Evolutionary conservation across 1,140 invertebrate genomes (phyloP).

Genomic region (Mycetomoellerius zeteki): DNA sequence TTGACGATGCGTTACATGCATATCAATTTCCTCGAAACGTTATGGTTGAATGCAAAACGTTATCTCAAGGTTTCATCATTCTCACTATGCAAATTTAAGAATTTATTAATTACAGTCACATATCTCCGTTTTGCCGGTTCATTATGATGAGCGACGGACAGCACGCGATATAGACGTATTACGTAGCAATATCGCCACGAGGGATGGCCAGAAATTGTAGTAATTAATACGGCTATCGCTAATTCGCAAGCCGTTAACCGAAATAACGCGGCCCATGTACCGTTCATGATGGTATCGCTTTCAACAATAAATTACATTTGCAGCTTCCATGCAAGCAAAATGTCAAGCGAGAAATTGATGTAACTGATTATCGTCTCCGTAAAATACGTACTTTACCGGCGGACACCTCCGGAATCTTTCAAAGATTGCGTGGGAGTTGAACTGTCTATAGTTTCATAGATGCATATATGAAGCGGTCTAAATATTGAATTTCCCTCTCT

Average conservation of each 20-base stretch:
- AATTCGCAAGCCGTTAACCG: slow-evolving; percentile 65
- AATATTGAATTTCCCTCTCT: slow-evolving; percentile 5
- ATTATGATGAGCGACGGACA: slow-evolving; percentile 37
- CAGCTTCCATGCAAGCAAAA: slow-evolving; percentile 6
- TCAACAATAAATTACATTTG: slow-evolving; percentile 43
- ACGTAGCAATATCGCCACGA: slow-evolving; percentile 6
- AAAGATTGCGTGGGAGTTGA: neutral
- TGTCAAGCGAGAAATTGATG: neutral
- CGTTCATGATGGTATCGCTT: slow-evolving; percentile 10
- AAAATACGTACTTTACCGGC: neutral
- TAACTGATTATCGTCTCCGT: slow-evolving; percentile 6
- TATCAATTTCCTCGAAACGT: neutral
- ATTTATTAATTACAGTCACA: neutral
- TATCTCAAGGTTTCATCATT: neutral
- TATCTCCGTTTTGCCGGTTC: neutral
- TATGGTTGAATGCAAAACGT: neutral
- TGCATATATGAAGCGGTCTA: neutral
- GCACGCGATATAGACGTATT: slow-evolving; percentile 48
- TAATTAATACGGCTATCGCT: slow-evolving; percentile 67
- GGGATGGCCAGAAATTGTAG: slow-evolving; percentile 57
- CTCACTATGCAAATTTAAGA: slow-evolving; percentile 12
- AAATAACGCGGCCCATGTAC: slow-evolving; percentile 41
- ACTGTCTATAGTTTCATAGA: neutral
- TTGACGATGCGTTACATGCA: neutral
- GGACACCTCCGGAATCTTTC: neutral